Conservation (phyloP, 2,888 invertebrate species). For the Doris montereyensis region DNA sequence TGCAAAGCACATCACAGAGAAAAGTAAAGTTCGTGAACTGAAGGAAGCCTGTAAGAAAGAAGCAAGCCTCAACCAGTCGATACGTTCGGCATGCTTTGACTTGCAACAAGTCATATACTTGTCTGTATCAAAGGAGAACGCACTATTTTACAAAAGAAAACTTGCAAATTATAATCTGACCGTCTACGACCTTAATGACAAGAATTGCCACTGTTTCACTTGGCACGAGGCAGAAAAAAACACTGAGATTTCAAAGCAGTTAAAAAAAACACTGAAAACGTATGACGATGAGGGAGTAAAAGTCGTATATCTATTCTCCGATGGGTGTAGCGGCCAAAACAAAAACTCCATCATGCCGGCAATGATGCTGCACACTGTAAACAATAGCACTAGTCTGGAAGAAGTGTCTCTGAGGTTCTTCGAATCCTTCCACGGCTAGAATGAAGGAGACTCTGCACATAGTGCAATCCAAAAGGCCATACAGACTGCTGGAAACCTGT, state of each 20-base stretch:
- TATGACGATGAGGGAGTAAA: slow-evolving; percentile 12
- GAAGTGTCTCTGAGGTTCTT: slow-evolving; percentile 24
- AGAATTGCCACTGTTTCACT: neutral
- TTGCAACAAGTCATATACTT: slow-evolving; percentile 19
- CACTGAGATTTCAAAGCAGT: neutral
- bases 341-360: too few species aligned
- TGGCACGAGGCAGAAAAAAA: slow-evolving; percentile 15
- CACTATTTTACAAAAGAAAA: slow-evolving; percentile 1
- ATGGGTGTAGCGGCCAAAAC: slow-evolving; percentile 7
- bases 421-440: slow-evolving; percentile 7
- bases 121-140: slow-evolving; percentile 9
- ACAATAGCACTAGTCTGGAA: neutral
- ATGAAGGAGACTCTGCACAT: slow-evolving; percentile 13
- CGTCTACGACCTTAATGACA: neutral
- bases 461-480: slow-evolving; percentile 11
- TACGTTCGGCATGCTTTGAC: neutral
- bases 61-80: neutral
- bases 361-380: neutral
- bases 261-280: neutral
- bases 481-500: slow-evolving; percentile 10
- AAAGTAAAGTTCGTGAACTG: neutral
- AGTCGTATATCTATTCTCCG: neutral
- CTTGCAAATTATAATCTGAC: slow-evolving; percentile 21
- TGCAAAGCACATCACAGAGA: slow-evolving; percentile 4
- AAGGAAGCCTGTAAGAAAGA: neutral